Percentiles rank a stretch among this genome's conserved stretches.
Evolutionary conservation across 2,797 vertebrate species (phyloP).

Genomic region (Cichlasoma orientale): DNA sequence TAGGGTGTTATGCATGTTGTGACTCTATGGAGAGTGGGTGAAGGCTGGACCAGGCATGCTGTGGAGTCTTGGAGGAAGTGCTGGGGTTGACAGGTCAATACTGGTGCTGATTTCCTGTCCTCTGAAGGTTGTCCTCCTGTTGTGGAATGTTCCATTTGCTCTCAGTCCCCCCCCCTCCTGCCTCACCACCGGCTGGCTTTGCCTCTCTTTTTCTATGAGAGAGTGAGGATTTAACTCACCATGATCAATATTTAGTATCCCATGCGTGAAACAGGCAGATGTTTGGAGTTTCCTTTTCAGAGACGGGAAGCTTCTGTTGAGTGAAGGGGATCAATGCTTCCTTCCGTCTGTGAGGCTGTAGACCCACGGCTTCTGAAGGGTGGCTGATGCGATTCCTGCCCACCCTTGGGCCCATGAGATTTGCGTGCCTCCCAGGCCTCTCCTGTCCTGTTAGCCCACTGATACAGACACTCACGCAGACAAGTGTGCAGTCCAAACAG

Average conservation of each 20-base stretch:
- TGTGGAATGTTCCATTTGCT: constrained; percentile 75
- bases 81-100: constrained; percentile 71
- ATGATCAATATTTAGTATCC: constrained; percentile 96
- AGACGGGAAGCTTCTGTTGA: constrained; percentile 84
- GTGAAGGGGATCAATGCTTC: constrained; percentile 90
- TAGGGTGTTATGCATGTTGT: constrained; percentile 63
- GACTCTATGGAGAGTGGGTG: constrained; percentile 35
- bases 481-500: constrained; percentile 77
- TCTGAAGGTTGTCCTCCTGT: constrained; percentile 69
- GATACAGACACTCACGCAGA: constrained; percentile 74
- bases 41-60: constrained; percentile 28
- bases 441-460: constrained; percentile 75
- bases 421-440: constrained; percentile 65
- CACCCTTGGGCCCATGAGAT: constrained; percentile 64
- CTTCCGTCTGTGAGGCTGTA: constrained; percentile 73
- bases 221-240: constrained; percentile 86
- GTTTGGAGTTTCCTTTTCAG: constrained; percentile 95
- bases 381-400: constrained; percentile 73
- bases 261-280: constrained; percentile 97
- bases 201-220: constrained; percentile 73
- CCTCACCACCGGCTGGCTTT: constrained; percentile 60
- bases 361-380: constrained; percentile 73
- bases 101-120: constrained; percentile 64
- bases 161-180: constrained; percentile 69
- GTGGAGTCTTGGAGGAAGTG: constrained; percentile 53